These are phyloP conservation scores for Lasioglossum marginatum DNA, from an alignment of 2,888 invertebrate genomes.

Conservation along the genomic window DNA sequence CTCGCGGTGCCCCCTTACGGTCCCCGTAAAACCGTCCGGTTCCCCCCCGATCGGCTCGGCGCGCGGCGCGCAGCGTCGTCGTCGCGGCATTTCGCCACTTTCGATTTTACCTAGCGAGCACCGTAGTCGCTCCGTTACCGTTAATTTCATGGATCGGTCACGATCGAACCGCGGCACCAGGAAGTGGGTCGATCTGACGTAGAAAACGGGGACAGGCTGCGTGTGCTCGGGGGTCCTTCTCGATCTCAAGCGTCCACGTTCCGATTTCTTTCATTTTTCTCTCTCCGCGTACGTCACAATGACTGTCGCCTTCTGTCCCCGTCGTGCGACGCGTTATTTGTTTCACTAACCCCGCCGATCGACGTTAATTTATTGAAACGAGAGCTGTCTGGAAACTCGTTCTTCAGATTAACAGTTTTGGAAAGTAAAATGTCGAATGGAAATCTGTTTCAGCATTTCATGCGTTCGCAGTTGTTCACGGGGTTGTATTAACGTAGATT, in stretches of 20 bases:
- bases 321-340: neutral
- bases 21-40: slow-evolving; percentile 24
- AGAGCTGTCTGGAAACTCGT: neutral
- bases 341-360: neutral
- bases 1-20: neutral
- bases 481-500: neutral
- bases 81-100: slow-evolving; percentile 73
- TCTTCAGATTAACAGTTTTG: neutral
- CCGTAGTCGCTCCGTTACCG: slow-evolving; percentile 58
- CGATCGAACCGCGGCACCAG: slow-evolving; percentile 57
- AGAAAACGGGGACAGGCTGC: slow-evolving; percentile 58
- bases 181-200: slow-evolving; percentile 68
- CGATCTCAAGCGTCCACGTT: neutral
- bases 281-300: neutral
- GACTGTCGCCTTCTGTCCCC: neutral
- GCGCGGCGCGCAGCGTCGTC: neutral
- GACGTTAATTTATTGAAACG: neutral
- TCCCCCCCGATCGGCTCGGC: neutral
- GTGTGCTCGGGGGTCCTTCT: slow-evolving; percentile 1
- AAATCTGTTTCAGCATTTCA: neutral
- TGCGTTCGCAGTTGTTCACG: neutral
- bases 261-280: slow-evolving; percentile 3
- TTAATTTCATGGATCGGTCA: slow-evolving; percentile 69
- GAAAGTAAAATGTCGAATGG: neutral
- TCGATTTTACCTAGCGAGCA: slow-evolving; percentile 72